A percentile compares a stretch with the other conserved stretches of the same genome.
phyloP scores from a whole-genome alignment of 1,140 invertebrate genomes.

The Trichonephila clavata region DNA sequence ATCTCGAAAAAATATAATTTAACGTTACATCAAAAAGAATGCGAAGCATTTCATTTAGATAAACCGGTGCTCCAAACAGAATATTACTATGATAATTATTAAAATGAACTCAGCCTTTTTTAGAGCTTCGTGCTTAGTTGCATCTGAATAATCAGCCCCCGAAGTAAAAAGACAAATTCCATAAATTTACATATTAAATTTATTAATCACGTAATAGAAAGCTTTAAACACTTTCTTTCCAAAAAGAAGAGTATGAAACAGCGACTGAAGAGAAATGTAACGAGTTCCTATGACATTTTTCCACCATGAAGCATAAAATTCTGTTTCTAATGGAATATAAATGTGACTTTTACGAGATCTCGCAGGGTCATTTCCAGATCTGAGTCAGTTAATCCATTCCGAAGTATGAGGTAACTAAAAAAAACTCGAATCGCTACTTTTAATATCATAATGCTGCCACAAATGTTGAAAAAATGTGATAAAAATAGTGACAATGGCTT shows the following conservation, averaged over 20 bases:
- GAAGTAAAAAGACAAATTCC: too few species aligned
- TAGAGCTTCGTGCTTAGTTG: too few species aligned
- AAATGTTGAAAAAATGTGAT: conserved; percentile 54
- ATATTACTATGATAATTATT: too few species aligned
- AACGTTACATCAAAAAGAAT: too few species aligned
- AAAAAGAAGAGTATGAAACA: background rate
- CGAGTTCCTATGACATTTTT: background rate
- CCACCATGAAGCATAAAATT: background rate
- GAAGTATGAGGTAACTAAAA: background rate
- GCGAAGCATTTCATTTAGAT: too few species aligned
- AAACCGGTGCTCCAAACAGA: too few species aligned
- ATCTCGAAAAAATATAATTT: too few species aligned
- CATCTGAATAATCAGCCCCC: too few species aligned
- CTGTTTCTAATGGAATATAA: background rate
- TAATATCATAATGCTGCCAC: conserved; percentile 32
- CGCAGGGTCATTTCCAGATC: background rate
- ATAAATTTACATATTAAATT: too few species aligned
- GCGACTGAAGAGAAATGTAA: background rate
- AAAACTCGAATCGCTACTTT: background rate
- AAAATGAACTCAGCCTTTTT: too few species aligned
- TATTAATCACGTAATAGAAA: too few species aligned
- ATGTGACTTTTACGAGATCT: conserved; percentile 4
- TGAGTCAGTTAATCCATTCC: background rate
- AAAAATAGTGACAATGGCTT: conserved; percentile 61
- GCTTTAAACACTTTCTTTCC: too few species aligned